A percentile compares a stretch with the other conserved stretches of the same genome.
Evolutionary conservation across 2,113 vertebrate genomes (phyloP).

Genomic region (Aptenodytes forsteri): DNA sequence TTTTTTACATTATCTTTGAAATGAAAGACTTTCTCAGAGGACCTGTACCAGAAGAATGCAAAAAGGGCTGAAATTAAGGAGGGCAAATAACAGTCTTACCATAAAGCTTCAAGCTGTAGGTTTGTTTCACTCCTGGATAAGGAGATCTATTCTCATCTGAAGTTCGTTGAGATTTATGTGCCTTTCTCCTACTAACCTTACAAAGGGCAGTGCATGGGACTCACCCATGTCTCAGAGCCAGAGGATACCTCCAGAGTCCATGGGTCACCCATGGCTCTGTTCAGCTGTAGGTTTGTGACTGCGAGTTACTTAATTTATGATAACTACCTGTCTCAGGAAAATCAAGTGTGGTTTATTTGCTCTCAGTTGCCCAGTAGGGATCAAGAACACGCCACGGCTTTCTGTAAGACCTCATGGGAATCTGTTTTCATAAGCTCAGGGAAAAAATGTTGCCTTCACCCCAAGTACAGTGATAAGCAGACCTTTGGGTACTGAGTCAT

Average conservation of each 20-base stretch:
- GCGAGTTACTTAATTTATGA: neutral
- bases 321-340: neutral
- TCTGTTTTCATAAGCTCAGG: neutral
- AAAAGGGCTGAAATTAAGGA: neutral
- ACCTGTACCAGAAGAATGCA: neutral
- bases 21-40: neutral
- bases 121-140: neutral
- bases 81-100: neutral
- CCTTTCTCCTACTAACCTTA: neutral
- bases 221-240: neutral
- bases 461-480: neutral
- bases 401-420: neutral
- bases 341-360: neutral
- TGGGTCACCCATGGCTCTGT: neutral
- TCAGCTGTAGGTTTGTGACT: neutral
- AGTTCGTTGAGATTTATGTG: neutral
- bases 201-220: neutral
- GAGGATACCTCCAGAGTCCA: neutral
- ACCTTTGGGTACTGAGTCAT: neutral
- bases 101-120: neutral
- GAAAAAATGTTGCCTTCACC: neutral
- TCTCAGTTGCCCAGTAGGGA: neutral
- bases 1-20: constrained; percentile 5
- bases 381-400: neutral
- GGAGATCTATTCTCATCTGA: neutral